Percentiles rank a stretch among this genome's conserved stretches.
phyloP scores from a whole-genome alignment of 2,888 invertebrate species.

The Lomographa bimaculata region DNA sequence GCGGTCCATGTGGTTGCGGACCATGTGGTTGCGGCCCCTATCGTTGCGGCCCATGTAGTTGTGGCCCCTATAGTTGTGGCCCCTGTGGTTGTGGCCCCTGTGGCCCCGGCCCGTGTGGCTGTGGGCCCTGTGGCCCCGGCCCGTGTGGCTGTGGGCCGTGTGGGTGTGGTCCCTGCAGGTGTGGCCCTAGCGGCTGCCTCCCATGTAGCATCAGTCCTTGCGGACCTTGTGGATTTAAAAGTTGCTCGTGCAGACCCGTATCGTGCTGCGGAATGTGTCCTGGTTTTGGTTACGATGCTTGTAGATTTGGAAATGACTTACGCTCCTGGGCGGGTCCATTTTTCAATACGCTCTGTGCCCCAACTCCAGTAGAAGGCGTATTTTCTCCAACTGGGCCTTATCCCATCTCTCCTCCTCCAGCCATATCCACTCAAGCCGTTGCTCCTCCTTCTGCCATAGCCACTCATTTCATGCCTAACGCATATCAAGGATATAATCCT shows the following conservation, averaged over 20 bases:
- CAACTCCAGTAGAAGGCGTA: not conserved
- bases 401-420: not conserved
- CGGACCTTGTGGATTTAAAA: too few species aligned
- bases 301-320: too few species aligned
- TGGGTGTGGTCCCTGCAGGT: too few species aligned
- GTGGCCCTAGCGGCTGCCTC: too few species aligned
- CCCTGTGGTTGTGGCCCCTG: slow-evolving; percentile 2
- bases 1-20: slow-evolving; percentile 2
- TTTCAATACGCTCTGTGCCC: slow-evolving; percentile 16
- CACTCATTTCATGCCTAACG: too few species aligned
- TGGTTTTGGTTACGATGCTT: too few species aligned
- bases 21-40: slow-evolving; percentile 2
- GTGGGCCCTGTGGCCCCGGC: slow-evolving; percentile 4
- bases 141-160: slow-evolving; percentile 18
- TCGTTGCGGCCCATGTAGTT: not conserved
- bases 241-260: too few species aligned
- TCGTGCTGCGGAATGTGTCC: too few species aligned
- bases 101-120: slow-evolving; percentile 17
- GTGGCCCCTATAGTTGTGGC: slow-evolving; percentile 1
- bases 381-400: not conserved
- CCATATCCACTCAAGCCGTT: too few species aligned
- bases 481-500: too few species aligned
- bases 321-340: slow-evolving; percentile 10
- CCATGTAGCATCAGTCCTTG: too few species aligned
- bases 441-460: too few species aligned